Evolutionary conservation across 2,113 vertebrate genomes (phyloP), one percentile per base, ranked within the genome.

Genomic region (Alligator sinensis): DNA sequence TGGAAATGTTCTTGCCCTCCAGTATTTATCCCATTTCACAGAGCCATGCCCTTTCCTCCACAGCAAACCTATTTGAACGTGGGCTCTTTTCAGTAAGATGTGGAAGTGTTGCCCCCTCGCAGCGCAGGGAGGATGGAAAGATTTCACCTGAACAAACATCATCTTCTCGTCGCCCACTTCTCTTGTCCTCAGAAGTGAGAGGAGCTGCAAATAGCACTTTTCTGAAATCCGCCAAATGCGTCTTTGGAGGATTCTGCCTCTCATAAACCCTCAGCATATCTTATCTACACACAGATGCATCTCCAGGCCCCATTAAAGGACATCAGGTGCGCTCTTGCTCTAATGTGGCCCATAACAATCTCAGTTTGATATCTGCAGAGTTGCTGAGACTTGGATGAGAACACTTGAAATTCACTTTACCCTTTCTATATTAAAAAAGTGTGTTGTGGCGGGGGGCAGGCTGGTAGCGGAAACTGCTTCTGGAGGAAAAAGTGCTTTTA

Each of bases 171-270:
- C 83, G 59, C 91, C 59, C 77, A 78, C 62, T 91, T 87, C 3
- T 85, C 16, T 84, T 84, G 24, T 85, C 22, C 86, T 84, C n/a
- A 21, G 89, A 89, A 85, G 63, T 11, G 80, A 70, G 61, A 80
- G 47, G 63, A 86, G 11, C 76, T 77, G 91, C 75, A 85, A 81
- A 87, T n/a, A 87, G 28, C 89, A 78, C 54, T 96, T 89, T 96
- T 87, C 34, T 84, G 81, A 95, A 97, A 96, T 92, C 86, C 83
- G 80, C 28, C 83, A 80, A 30, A 89, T 96, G 80, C 77, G 89
- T 64, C 81, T 94, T 83, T 70, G 82, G 94, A 96, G 84, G 95
- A 96, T 81, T 84, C 68, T 79, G 84, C 34, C 81, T 82, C 80
- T 94, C 84, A 82, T 47, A 82, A 94, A 95, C 63, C 80, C 94